These are phyloP conservation scores for Daubentonia madagascariensis DNA, from an alignment of 2,113 vertebrate genomes.

Conservation along the genomic window DNA sequence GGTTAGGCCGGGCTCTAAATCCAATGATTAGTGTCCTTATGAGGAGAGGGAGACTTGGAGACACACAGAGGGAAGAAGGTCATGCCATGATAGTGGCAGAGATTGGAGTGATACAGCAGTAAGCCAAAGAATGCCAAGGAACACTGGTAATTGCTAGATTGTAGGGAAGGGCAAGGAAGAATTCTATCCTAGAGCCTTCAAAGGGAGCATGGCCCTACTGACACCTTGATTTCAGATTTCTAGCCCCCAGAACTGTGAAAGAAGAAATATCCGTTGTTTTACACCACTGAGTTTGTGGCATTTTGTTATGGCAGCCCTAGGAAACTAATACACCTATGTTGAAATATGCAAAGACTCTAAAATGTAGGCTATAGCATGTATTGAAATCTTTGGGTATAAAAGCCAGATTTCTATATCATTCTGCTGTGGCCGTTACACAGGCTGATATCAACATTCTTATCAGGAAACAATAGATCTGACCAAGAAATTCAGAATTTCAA, in stretches of 20 bases:
- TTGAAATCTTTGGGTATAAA: neutral
- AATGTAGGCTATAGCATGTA: neutral
- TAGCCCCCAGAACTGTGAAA: neutral
- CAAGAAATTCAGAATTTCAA: slow-evolving; percentile 19
- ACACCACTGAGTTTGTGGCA: neutral
- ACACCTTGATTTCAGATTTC: neutral
- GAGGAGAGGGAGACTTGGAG: neutral
- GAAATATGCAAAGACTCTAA: neutral
- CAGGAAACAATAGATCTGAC: neutral
- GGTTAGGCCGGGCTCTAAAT: neutral
- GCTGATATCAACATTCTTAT: neutral
- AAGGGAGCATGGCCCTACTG: neutral
- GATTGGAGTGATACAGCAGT: neutral
- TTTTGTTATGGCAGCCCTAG: neutral
- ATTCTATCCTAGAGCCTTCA: neutral
- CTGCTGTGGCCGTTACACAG: neutral
- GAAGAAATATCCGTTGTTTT: neutral
- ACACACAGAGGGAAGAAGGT: neutral
- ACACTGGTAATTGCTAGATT: neutral
- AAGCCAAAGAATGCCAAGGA: neutral
- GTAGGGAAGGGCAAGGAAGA: neutral
- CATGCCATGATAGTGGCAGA: neutral
- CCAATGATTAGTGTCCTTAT: neutral
- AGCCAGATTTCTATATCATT: neutral
- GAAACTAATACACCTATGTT: neutral